Base-by-base conservation (phyloP, 2,797 vertebrate species). In the Micromesistius poutassou region DNA sequence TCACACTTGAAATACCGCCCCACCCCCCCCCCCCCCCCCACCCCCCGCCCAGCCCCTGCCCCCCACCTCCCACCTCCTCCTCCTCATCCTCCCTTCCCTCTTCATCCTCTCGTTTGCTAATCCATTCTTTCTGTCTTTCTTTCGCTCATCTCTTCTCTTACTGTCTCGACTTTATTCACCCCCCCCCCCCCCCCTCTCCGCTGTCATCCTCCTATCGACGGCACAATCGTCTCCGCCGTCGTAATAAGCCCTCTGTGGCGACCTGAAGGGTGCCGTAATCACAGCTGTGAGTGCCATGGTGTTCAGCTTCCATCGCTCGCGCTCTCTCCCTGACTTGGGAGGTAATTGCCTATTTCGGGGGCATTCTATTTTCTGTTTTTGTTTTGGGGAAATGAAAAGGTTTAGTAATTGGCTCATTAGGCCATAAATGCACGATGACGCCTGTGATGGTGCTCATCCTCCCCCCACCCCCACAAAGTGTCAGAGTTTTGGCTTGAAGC, bases 1-100 rank as follows among this genome's bases (percentile, higher is more conserved):
- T 79, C 76, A 76, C 82, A 82, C 81, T 84, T 85, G 84, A 89
- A 87, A 91, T 89, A 36, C 5, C 36, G 7, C 9, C 36, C 7
- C 9, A 7, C 9, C 91, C 81, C 66, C 76, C 42, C 36, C 8
- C 19, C 2, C n/a, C 30, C 72, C 30, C 9, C 91, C 81, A 46
- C 76, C 42, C 36, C 8, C 19, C 2, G n/a, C 30, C 46, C 79
- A 75, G 50, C 74, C 30, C 66, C n/a, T 36, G 42, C 42, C 40
- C 36, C 19, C 28, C 2, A 14, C 40, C 72, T 25, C 25, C 40
- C 74, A 46, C 68, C 36, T 35, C 55, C 72, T 76, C 74, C 28
- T 50, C 77, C 22, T 73, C 77, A 72, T 38, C 77, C 31, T 12
- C 19, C 35, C 73, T 22, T 55, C 30, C 33, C 30, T 72, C 33